Base-by-base conservation (phyloP, 2,888 invertebrate species). In the Apocheima hispidaria region DNA sequence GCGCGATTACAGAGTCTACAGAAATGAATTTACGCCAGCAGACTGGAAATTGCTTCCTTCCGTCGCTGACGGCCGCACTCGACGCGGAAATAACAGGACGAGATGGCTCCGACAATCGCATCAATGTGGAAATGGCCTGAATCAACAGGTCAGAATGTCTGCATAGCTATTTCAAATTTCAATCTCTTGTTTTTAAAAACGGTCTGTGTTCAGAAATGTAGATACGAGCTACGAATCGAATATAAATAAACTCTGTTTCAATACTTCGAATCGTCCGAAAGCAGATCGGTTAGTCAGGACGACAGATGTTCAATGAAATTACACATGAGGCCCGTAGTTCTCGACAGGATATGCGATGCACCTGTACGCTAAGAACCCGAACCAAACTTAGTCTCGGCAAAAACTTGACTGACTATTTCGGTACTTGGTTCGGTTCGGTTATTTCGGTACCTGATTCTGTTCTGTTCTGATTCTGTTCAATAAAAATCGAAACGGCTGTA, bases 21-120 rank as follows among this genome's bases (percentile, higher is more conserved):
- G 77, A 81, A 77, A 75, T 78, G 73, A 79, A 81, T 79, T 84
- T 83, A 84, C 77, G 82, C 81, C 82, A 79, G 82, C 73, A 77
- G 74, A 77, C 82, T 83, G 65, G 84, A 84, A 89, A 90, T 92
- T 88, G 79, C 87, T 90, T 91, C 92, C 91, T 91, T 91, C 92
- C 91, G 87, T 71, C 54, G 44, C 66, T 62, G 65, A 66, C 65
- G 66, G 65, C 79, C 73, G 75, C 79, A 79, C 77, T 75, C 72
- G 77, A 74, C 78, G 78, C 86, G 91, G 91, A 90, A 91, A 91
- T 91, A 84, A 86, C 84, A 82, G 83, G 81, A 82, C 84, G 83
- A 82, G 82, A 77, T 81, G 81, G 82, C 82, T 73, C 78, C 87
- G 86, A 82, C 85, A 84, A 81, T 83, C 82, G 72, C 79, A 84